These are phyloP conservation scores for Naja naja DNA, from an alignment of 2,113 vertebrate species.

Conservation along the genomic window DNA sequence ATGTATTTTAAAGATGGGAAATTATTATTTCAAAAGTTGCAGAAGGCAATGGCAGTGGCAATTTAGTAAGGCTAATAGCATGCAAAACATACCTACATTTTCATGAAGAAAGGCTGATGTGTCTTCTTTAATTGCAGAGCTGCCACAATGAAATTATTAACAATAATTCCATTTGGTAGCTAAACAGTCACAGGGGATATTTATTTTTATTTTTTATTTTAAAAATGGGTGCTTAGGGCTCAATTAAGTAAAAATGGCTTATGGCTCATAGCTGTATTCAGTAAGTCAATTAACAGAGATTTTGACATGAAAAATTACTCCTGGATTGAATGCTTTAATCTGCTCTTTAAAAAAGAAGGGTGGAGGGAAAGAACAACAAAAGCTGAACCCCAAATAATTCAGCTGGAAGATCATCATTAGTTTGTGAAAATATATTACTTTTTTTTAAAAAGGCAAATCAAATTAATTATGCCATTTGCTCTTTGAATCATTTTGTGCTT, in stretches of 20 bases:
- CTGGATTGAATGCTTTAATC: slow-evolving; percentile 12
- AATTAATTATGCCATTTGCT: neutral
- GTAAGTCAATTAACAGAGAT: slow-evolving; percentile 18
- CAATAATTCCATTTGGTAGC: slow-evolving; percentile 34
- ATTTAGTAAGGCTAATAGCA: slow-evolving; percentile 11
- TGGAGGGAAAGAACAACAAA: slow-evolving; percentile 6
- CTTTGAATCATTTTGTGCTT: neutral
- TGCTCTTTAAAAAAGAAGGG: neutral
- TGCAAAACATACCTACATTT: slow-evolving; percentile 27
- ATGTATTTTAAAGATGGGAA: slow-evolving; percentile 12
- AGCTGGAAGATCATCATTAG: neutral
- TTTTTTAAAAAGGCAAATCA: neutral
- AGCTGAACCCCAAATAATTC: neutral
- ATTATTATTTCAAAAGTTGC: neutral
- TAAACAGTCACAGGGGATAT: slow-evolving; percentile 25
- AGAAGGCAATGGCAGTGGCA: slow-evolving; percentile 14
- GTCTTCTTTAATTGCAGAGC: slow-evolving; percentile 37
- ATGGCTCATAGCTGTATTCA: neutral
- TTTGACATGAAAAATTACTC: slow-evolving; percentile 18
- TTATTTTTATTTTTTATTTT: slow-evolving; percentile 32
- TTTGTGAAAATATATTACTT: slow-evolving; percentile 1
- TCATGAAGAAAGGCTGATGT: slow-evolving; percentile 26
- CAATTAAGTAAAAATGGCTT: slow-evolving; percentile 46
- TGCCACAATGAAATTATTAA: slow-evolving; percentile 36
- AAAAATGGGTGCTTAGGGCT: slow-evolving; percentile 26